Conservation (phyloP, 2,113 vertebrate species). For the Trematomus loennbergii region DNA sequence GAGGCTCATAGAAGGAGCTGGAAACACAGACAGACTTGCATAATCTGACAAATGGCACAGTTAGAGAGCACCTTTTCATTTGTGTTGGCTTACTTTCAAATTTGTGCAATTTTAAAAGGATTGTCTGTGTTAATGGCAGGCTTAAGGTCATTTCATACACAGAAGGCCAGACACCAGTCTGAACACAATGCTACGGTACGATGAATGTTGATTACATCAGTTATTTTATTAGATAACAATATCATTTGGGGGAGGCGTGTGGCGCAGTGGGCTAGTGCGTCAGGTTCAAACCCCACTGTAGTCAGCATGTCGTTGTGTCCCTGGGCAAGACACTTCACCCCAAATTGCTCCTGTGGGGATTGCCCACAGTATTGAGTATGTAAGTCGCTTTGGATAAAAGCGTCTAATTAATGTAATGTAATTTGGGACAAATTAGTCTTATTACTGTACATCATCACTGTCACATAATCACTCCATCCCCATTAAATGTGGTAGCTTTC, state of each 20-base stretch:
- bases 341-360: too few relatives aligned
- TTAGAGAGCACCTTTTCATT: constrained; percentile 55
- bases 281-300: too few relatives aligned
- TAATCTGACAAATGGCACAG: constrained; percentile 67
- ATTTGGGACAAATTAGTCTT: constrained; percentile 30
- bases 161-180: constrained; percentile 18
- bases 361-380: too few relatives aligned
- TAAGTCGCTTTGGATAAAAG: too few relatives aligned
- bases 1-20: constrained; percentile 29
- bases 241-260: constrained; percentile 13
- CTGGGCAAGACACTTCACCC: too few relatives aligned
- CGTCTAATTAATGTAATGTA: too few relatives aligned
- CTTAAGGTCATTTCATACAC: constrained; percentile 42
- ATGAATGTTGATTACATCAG: constrained; percentile 24
- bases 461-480: neutral
- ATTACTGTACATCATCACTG: constrained; percentile 18
- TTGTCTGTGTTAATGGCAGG: constrained; percentile 55
- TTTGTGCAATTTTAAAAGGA: constrained; percentile 54
- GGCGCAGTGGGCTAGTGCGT: too few relatives aligned
- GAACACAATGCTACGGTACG: neutral
- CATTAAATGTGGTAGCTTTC: neutral
- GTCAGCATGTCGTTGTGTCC: too few relatives aligned
- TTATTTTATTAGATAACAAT: constrained; percentile 49
- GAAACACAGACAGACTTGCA: constrained; percentile 58
- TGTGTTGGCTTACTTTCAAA: constrained; percentile 38